A percentile compares a stretch with the other conserved stretches of the same genome.
phyloP scores from a whole-genome alignment of 1,140 invertebrate species.

The Euschistus heros region DNA sequence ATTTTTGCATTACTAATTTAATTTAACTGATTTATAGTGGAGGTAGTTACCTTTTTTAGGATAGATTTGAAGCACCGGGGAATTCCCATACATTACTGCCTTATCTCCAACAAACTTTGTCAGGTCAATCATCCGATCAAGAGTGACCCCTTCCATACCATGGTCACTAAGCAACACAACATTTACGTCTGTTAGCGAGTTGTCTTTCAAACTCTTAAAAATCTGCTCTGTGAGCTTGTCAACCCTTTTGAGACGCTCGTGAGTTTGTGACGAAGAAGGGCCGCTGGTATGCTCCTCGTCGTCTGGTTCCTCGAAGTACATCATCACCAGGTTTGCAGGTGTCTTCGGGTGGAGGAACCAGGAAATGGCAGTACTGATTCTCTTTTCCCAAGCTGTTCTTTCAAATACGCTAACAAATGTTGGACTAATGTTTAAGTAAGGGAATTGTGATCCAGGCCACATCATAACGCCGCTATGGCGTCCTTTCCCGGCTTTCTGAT shows the following conservation, averaged over 20 bases:
- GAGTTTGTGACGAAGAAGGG: slow-evolving; percentile 37
- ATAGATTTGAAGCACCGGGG: slow-evolving; percentile 41
- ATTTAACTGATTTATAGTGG: neutral
- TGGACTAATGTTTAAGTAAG: slow-evolving; percentile 39
- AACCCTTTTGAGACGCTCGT: slow-evolving; percentile 41
- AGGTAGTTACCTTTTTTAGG: slow-evolving; percentile 34
- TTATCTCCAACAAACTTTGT: slow-evolving; percentile 41
- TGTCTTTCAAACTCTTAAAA: slow-evolving; percentile 40
- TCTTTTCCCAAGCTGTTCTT: slow-evolving; percentile 39
- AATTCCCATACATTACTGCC: slow-evolving; percentile 36
- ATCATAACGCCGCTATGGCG: slow-evolving; percentile 47
- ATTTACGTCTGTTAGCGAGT: slow-evolving; percentile 47
- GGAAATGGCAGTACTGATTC: slow-evolving; percentile 48
- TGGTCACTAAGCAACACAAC: slow-evolving; percentile 64
- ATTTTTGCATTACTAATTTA: neutral
- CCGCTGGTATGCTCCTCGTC: slow-evolving; percentile 43
- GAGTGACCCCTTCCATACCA: slow-evolving; percentile 51
- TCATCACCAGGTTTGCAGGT: slow-evolving; percentile 50
- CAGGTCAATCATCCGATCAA: slow-evolving; percentile 46
- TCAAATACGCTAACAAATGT: slow-evolving; percentile 42
- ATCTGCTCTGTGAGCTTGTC: slow-evolving; percentile 48
- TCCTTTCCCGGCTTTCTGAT: slow-evolving; percentile 37
- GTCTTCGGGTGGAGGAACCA: slow-evolving; percentile 50
- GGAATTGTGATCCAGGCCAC: slow-evolving; percentile 46
- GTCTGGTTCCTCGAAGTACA: slow-evolving; percentile 68